phyloP scores from a whole-genome alignment of 2,113 vertebrate genomes.

The Puffinus mauretanicus region DNA sequence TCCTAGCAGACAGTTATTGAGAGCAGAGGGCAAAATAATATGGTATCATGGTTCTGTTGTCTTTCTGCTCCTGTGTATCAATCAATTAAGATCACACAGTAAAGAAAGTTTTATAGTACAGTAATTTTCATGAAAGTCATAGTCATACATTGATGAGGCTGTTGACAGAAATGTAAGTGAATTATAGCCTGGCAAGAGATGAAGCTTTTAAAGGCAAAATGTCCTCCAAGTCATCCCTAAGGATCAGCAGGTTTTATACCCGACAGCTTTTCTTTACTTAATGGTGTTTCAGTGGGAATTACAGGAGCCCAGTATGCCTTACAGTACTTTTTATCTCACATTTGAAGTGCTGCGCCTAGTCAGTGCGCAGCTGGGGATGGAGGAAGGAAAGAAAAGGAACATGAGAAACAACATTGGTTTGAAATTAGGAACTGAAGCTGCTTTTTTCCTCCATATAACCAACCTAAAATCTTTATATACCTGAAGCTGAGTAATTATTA shows the following conservation, averaged over 20 bases:
- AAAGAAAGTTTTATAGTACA: not conserved
- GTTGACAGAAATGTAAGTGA: constrained; percentile 61
- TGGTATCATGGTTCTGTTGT: not conserved
- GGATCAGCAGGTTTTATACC: constrained; percentile 59
- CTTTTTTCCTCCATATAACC: not conserved
- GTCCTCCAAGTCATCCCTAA: constrained; percentile 46
- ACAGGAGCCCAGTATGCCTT: not conserved
- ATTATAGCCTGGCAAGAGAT: constrained; percentile 39
- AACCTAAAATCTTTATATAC: not conserved
- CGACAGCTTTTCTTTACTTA: constrained; percentile 21
- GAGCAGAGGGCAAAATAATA: not conserved
- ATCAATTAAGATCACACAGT: not conserved
- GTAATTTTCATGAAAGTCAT: constrained; percentile 51
- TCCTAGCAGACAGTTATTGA: not conserved
- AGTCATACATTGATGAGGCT: constrained; percentile 41
- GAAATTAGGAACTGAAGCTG: not conserved
- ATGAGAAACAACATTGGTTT: not conserved
- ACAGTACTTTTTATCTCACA: not conserved
- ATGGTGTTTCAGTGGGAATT: constrained; percentile 43
- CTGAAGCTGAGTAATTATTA: not conserved
- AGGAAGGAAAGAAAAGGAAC: not conserved
- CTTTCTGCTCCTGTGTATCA: constrained; percentile 15
- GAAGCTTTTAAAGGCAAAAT: constrained; percentile 56
- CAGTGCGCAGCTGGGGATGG: not conserved
- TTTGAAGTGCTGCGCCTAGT: not conserved